Base-by-base conservation (phyloP, 1,140 invertebrate species). In the Trichoplusia ni region DNA sequence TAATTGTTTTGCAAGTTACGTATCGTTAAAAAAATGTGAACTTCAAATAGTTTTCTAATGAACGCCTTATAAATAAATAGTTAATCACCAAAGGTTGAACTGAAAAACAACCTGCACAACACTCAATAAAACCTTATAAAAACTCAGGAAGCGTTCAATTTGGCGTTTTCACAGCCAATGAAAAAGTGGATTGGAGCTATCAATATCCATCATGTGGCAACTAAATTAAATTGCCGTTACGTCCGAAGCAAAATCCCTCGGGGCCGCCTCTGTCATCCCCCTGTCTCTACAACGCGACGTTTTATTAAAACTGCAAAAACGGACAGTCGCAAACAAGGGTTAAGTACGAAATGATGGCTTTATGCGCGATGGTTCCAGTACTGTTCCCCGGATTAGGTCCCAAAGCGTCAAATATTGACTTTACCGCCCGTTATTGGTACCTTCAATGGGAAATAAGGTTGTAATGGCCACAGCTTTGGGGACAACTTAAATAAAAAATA, bases 221-320 rank as follows among this genome's bases (percentile, higher is more conserved):
- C 46, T 59, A 40, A 38, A 59, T 51, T 56, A 65, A 65, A 59
- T 56, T 54, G 63, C 37, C 16, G 62, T 47, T 27, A 42, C 35
- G 16, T 42, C 54, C 54, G 37, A 58, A 54, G 21, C 38, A 56
- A 58, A 64, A 53, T 58, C 33, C 56, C 46, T 23, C 2, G 54
- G 9, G 54, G 59, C 60, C 59, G 14, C 35, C 60, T 62, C 66
- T 58, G 53, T 68, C 59, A 62, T 40, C 44, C 58, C 38, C 27
- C 6, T 51, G 42, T 63, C 42, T 63, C 23, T 49, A 37, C 23
- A 42, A 29, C 19, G 31, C 37, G 27, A 31, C 65, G 40, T 67
- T 67, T 67, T 64, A 64, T 58, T 69, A 69, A 69, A 69, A 69
- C 67, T 69, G 67, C 61, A 69, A 69, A 69, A 69, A 64, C 61